A percentile compares a stretch with the other conserved stretches of the same genome.
phyloP scores from a whole-genome alignment of 2,888 invertebrate genomes.

The Bembecia ichneumoniformis region DNA sequence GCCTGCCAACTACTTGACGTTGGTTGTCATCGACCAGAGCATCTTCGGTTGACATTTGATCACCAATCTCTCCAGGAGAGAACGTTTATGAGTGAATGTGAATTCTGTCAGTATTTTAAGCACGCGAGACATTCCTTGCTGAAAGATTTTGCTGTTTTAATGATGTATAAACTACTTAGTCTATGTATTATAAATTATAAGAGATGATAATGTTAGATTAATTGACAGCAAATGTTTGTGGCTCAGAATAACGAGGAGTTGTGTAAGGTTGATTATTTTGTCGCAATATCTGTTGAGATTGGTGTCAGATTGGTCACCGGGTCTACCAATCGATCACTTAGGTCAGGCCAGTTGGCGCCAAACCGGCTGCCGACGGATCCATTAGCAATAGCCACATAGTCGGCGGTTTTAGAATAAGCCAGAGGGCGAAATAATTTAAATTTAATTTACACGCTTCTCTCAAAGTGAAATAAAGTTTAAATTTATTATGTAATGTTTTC shows the following conservation, averaged over 20 bases:
- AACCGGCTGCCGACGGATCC: constrained; percentile 31
- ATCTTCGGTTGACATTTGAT: not conserved
- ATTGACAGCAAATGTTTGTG: no score
- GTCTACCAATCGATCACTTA: constrained; percentile 8
- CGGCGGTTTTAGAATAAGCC: constrained; percentile 69
- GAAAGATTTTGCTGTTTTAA: not conserved
- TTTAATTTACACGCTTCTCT: constrained; percentile 65
- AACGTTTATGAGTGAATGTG: not conserved
- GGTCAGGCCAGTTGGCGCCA: constrained; percentile 1
- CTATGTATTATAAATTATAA: no score
- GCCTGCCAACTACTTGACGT: not conserved
- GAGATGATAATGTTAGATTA: no score
- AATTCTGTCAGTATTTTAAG: not conserved
- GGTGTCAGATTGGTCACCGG: not conserved
- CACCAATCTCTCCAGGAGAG: not conserved
- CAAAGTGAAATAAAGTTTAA: constrained; percentile 40
- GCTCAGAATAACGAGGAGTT: no score
- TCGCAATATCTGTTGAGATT: not conserved
- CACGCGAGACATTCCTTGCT: not conserved
- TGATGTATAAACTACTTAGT: not conserved
- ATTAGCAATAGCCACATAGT: constrained; percentile 72
- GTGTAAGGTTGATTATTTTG: no score
- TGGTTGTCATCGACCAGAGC: not conserved
- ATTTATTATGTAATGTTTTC: constrained; percentile 57
- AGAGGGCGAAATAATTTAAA: constrained; percentile 51